Base-by-base conservation (phyloP, 2,888 invertebrate genomes). In the Chouioia cunea region DNA sequence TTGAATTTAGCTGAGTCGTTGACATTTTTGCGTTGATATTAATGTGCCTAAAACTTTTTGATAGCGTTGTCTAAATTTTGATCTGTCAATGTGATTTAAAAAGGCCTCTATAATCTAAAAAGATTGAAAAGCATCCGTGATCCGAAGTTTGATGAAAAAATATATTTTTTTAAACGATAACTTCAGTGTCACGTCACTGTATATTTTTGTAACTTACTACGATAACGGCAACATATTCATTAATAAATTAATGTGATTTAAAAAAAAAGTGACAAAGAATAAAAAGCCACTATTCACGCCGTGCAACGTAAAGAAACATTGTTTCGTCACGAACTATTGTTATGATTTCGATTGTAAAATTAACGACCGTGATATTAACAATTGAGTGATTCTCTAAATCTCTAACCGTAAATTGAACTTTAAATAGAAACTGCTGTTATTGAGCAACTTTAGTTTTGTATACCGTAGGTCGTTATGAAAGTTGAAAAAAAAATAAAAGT, bases 261-360 rank as follows among this genome's bases (percentile, higher is more conserved):
- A n/a, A 52, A 2, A 6, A 23, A 15, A 54, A 60, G n/a, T 36
- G 18, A 43, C 27, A 58, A 36, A 46, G 44, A 8, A 4, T 12
- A 10, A 63, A n/a, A 62, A 50, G 1, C 47, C 44, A 27, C 44
- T 50, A 18, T 52, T 27, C 36, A 44, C 46, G 15, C 16, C 43
- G 16, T 2, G 10, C 16, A 43, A 1, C 14, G 14, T 2, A 1
- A 12, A 16, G 6, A 43, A 56, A 36, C 18, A 18, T 4, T 4
- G 16, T 44, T 64, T 66, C 52, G 44, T n/a, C 23, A 16, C 18
- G 6, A 18, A 58, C 20, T 66, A 22, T 57, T 36, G 27, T 46
- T 46, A 46, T 2, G 62, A 44, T 50, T 68, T 68, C 57, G 22
- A 44, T 58, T 59, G 23, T 70, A 70, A 70, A 70, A 47, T 70